Evolutionary conservation across 1,140 invertebrate genomes (phyloP).

Genomic region (Sitodiplosis mosellana): DNA sequence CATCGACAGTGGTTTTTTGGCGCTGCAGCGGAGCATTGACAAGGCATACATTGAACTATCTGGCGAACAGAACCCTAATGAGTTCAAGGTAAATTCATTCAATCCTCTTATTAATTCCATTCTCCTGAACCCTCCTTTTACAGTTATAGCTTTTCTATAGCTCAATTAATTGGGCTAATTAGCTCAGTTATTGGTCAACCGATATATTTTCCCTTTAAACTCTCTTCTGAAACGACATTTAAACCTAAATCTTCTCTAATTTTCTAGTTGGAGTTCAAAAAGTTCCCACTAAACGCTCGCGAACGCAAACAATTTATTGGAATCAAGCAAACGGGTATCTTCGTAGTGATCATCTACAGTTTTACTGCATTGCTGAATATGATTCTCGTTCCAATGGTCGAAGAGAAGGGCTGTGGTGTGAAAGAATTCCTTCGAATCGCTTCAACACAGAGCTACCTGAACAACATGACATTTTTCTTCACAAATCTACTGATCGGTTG

Average conservation of each 20-base stretch:
- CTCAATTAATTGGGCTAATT: not conserved
- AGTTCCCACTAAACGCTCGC: constrained; percentile 15
- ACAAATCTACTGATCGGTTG: constrained; percentile 14
- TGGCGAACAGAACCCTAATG: not conserved
- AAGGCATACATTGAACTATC: constrained; percentile 12
- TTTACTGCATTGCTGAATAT: constrained; percentile 14
- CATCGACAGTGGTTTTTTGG: constrained; percentile 13
- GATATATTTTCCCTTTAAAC: not conserved
- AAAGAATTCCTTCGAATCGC: constrained; percentile 20
- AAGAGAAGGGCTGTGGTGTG: constrained; percentile 22
- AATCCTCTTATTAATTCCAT: constrained; percentile 2
- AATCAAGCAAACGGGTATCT: constrained; percentile 12
- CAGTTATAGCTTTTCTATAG: not conserved
- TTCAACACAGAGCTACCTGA: constrained; percentile 20
- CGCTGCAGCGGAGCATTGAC: constrained; percentile 16
- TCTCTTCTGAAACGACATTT: constrained; percentile 1
- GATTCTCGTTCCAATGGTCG: constrained; percentile 19
- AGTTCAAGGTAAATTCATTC: constrained; percentile 1
- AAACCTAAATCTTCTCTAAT: constrained; percentile 7
- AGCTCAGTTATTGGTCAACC: not conserved
- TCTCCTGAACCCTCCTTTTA: not conserved
- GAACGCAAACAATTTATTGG: constrained; percentile 10
- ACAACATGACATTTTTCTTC: constrained; percentile 19
- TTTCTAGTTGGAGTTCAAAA: constrained; percentile 12
- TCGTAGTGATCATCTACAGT: constrained; percentile 14